Base-by-base conservation (phyloP, 2,113 vertebrate genomes). In the Serinus canaria region DNA sequence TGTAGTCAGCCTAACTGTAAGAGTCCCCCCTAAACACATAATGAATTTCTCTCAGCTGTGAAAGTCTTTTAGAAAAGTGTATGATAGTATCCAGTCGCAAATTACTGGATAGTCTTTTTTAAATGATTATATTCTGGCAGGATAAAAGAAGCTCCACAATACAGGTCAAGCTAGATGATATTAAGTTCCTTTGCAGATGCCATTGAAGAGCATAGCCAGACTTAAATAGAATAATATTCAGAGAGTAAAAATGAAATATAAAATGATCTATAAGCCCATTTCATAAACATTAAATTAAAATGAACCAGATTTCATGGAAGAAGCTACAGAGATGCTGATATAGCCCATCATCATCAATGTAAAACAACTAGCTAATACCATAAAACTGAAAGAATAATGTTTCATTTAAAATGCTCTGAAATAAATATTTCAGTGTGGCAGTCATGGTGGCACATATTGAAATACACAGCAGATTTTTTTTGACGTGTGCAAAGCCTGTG, bases 211-310 rank as follows among this genome's bases (percentile, higher is more conserved):
- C 72, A 67, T 9, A 92, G 60, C 56, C 55, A 82, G 60, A 88
- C 24, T 92, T 87, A 88, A 97, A 97, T 11, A 85, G 49, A 30
- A 52, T 76, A 82, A 83, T 52, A 83, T 2, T 4, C 14, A 67
- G 56, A 88, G 10, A 92, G 19, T 30, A 75, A 76, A 35, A 97
- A 96, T 77, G 73, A 96, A 94, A 85, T 94, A 90, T 85, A 85
- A 92, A 97, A 96, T 76, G 72, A 96, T 93, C 83, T 94, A 90
- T 82, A 85, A 92, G 73, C 74, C 33, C 44, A 44, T 83, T 88
- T 92, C 66, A 91, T 43, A 75, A 56, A 68, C 33, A 44, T 78
- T 88, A 60, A 59, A 47, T 74, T 75, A 87, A 93, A 94, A 87
- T 59, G 19, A 88, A 80, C 22, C 28, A 92, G 44, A 89, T 56